phyloP scores from a whole-genome alignment of 92 coral and sea anemone species.

The Palythoa grandiflora region DNA sequence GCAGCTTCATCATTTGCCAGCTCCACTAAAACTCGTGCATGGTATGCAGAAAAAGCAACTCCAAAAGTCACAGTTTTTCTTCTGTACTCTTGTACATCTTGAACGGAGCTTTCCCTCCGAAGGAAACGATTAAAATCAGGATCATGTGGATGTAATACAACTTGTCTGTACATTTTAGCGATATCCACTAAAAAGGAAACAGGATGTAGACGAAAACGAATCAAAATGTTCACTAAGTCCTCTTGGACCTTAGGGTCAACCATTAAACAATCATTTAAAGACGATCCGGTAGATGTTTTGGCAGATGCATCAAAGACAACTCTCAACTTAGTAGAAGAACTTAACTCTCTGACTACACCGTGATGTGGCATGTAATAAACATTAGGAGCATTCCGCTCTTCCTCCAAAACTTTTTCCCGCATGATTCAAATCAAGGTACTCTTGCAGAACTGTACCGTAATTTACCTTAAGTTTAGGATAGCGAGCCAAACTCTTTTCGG shows the following conservation, averaged over 20 bases:
- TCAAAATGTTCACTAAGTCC: slow-evolving; percentile 14
- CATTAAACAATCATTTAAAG: slow-evolving; percentile 29
- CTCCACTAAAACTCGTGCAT: slow-evolving; percentile 35
- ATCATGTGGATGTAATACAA: not conserved
- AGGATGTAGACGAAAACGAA: slow-evolving; percentile 29
- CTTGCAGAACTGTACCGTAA: slow-evolving; percentile 6
- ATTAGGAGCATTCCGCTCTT: not conserved
- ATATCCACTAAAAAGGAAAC: not conserved
- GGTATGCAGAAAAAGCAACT: slow-evolving; percentile 31
- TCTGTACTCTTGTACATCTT: slow-evolving; percentile 38
- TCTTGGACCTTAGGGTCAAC: slow-evolving; percentile 26
- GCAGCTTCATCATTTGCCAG: slow-evolving; percentile 25
- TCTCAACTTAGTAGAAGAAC: slow-evolving; percentile 9
- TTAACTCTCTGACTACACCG: slow-evolving; percentile 19
- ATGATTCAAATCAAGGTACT: slow-evolving; percentile 21
- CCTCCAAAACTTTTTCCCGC: not conserved
- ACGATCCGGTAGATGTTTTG: not conserved
- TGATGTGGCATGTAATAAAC: slow-evolving; percentile 26
- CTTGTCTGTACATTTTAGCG: not conserved
- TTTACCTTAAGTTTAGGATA: slow-evolving; percentile 37
- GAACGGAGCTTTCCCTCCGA: slow-evolving; percentile 40
- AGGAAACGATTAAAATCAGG: slow-evolving; percentile 36
- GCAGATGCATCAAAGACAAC: slow-evolving; percentile 35
- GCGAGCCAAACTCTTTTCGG: slow-evolving; percentile 43
- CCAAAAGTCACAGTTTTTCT: slow-evolving; percentile 48